These are phyloP conservation scores for Dermatemys mawii DNA, from an alignment of 2,113 vertebrate species.

Conservation along the genomic window DNA sequence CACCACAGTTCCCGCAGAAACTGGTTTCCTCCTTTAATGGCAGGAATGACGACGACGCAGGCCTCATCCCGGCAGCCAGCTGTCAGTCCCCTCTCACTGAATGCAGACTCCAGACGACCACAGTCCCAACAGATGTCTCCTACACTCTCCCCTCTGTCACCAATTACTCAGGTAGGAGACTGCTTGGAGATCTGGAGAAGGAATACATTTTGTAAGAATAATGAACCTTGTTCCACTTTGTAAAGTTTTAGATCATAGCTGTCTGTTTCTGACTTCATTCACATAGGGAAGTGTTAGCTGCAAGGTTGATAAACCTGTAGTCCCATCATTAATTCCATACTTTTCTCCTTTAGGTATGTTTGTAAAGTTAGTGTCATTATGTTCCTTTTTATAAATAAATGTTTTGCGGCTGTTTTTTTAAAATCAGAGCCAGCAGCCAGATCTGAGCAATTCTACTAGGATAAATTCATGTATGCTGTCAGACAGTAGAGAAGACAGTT, in stretches of 20 bases:
- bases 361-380: background rate
- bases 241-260: accelerated
- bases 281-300: background rate
- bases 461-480: background rate
- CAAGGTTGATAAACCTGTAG: background rate
- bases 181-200: accelerated
- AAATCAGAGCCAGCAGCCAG: background rate
- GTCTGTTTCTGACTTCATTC: accelerated
- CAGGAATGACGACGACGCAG: conserved; percentile 85
- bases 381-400: background rate
- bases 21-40: background rate
- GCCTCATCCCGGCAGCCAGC: conserved; percentile 80
- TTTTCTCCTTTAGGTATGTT: background rate
- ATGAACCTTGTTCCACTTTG: background rate
- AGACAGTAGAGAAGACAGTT: background rate
- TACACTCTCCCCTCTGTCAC: conserved; percentile 88
- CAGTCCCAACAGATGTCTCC: conserved; percentile 90
- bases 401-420: background rate
- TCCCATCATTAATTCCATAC: background rate
- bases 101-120: conserved; percentile 84
- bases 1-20: background rate
- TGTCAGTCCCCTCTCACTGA: conserved; percentile 86
- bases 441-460: background rate
- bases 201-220: background rate
- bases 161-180: conserved; percentile 88